Conservation (phyloP, 2,113 vertebrate species). For the Pica pica region DNA sequence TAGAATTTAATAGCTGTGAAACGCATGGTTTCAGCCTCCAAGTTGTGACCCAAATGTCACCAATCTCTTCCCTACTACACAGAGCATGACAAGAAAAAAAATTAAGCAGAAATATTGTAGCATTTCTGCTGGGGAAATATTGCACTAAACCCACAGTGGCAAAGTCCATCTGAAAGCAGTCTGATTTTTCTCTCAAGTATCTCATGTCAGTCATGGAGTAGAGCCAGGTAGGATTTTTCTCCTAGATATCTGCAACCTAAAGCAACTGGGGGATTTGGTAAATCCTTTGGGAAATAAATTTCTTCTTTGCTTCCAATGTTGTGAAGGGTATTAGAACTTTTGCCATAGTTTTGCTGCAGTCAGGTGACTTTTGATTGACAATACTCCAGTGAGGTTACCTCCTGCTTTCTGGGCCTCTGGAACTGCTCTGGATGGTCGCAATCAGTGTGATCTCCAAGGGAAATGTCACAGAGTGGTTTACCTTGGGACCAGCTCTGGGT, state of each 20-base stretch:
- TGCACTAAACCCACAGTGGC: neutral
- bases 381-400: neutral
- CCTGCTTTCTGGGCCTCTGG: neutral
- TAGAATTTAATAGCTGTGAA: constrained; percentile 25
- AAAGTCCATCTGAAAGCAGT: neutral
- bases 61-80: neutral
- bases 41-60: neutral
- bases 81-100: neutral
- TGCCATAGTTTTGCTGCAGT: neutral
- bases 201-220: neutral
- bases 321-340: neutral
- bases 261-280: neutral
- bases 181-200: neutral
- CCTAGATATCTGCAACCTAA: neutral
- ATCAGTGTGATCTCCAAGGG: neutral
- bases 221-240: neutral
- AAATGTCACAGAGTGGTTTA: neutral
- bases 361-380: neutral
- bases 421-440: neutral
- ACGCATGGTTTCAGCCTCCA: neutral
- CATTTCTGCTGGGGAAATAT: neutral
- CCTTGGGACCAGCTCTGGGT: neutral
- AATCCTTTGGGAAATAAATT: neutral
- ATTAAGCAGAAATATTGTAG: neutral
- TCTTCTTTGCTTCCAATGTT: neutral